Evolutionary conservation across 2,888 invertebrate species (phyloP).

Genomic region (Notocelia uddmanniana): DNA sequence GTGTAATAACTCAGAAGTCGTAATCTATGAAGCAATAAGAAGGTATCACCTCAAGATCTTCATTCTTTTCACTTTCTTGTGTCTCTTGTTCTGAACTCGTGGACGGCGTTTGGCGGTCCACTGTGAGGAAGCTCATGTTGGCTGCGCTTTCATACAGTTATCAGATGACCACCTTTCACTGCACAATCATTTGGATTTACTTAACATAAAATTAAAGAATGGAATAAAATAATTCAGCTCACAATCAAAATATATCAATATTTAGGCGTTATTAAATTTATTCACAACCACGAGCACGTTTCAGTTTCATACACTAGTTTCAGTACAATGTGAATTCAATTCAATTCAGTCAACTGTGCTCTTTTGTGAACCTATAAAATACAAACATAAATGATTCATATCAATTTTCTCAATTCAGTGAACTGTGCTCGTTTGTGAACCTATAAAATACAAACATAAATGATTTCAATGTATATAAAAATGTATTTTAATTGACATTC

Average conservation of each 20-base stretch:
- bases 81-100: conserved; percentile 58
- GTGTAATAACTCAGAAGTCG: background rate
- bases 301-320: background rate
- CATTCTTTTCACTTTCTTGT: conserved; percentile 62
- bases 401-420: too few relatives aligned
- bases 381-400: background rate
- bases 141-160: conserved; percentile 23
- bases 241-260: conserved; percentile 3
- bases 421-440: background rate
- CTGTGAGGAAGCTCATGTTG: conserved; percentile 70
- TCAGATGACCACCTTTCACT: conserved; percentile 5
- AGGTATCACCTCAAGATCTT: conserved; percentile 73
- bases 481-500: too few relatives aligned
- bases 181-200: background rate
- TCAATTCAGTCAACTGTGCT: background rate
- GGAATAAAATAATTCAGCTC: background rate
- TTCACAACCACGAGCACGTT: conserved; percentile 2
- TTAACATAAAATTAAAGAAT: background rate
- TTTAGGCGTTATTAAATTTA: background rate
- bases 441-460: background rate
- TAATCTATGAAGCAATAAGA: background rate
- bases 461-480: too few relatives aligned
- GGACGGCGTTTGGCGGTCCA: conserved; percentile 63
- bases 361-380: background rate
- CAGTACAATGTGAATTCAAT: too few relatives aligned